phyloP scores from a whole-genome alignment of 2,888 invertebrate species.

The Drosophila tripunctata region DNA sequence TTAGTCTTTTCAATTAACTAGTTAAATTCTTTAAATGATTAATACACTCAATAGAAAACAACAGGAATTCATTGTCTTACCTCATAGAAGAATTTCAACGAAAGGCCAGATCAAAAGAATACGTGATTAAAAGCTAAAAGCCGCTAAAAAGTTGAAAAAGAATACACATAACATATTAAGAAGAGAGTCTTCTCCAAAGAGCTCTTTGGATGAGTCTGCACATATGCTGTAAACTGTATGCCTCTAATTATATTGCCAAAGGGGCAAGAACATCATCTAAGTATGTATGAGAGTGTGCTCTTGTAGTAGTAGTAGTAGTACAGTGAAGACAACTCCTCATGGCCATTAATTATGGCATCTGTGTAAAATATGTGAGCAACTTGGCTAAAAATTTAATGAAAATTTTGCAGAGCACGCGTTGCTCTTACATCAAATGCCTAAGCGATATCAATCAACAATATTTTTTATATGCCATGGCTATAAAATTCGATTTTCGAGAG shows the following conservation, averaged over 20 bases:
- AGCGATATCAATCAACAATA: slow-evolving; percentile 69
- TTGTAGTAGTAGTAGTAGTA: too few relatives aligned
- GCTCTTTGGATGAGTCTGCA: slow-evolving; percentile 15
- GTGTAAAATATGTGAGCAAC: slow-evolving; percentile 48
- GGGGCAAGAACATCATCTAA: slow-evolving; percentile 23
- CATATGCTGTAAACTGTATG: slow-evolving; percentile 25
- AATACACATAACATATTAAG: neutral
- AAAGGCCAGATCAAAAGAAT: slow-evolving; percentile 24
- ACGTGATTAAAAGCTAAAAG: slow-evolving; percentile 40
- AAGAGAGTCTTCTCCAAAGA: slow-evolving; percentile 1
- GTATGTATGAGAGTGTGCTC: neutral
- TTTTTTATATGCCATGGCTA: slow-evolving; percentile 45
- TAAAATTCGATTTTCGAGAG: slow-evolving; percentile 59
- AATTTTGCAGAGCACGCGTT: slow-evolving; percentile 52
- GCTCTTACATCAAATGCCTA: slow-evolving; percentile 58
- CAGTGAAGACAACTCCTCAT: slow-evolving; percentile 26
- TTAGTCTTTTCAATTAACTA: neutral
- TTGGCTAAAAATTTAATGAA: slow-evolving; percentile 54
- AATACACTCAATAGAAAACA: slow-evolving; percentile 4
- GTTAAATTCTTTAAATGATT: slow-evolving; percentile 6
- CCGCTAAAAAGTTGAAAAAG: slow-evolving; percentile 13
- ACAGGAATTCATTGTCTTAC: neutral
- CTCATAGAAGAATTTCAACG: slow-evolving; percentile 2
- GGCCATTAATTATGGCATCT: slow-evolving; percentile 61
- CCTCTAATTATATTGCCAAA: slow-evolving; percentile 43